Conservation (phyloP, 2,888 invertebrate species). For the Tenthredo distinguenda region DNA sequence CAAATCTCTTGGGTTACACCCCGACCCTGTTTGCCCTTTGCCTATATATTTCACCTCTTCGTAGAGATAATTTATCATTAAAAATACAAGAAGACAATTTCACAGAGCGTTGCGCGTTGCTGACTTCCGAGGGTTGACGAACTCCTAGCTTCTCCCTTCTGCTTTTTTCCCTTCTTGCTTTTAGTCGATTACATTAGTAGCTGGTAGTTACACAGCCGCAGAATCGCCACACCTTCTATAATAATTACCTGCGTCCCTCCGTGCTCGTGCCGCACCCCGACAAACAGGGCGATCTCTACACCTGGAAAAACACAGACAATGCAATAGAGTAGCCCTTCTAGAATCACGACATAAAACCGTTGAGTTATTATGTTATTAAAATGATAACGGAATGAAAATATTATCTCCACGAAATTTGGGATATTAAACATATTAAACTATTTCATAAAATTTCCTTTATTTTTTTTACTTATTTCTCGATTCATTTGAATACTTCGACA, state of each 20-base stretch:
- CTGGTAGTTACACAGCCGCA: slow-evolving; percentile 62
- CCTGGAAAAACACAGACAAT: background rate
- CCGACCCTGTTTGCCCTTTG: background rate
- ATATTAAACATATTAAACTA: background rate
- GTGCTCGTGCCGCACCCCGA: slow-evolving; percentile 32
- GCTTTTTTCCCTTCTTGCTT: slow-evolving; percentile 53
- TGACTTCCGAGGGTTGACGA: slow-evolving; percentile 56
- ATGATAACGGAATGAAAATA: background rate
- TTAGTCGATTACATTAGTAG: slow-evolving; percentile 63
- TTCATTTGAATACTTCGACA: too few species aligned
- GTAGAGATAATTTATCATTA: background rate
- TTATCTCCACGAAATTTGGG: too few species aligned
- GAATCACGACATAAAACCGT: slow-evolving; percentile 18
- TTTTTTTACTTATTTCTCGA: too few species aligned
- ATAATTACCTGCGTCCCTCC: slow-evolving; percentile 59
- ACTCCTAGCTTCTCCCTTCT: slow-evolving; percentile 51
- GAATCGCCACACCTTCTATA: slow-evolving; percentile 64
- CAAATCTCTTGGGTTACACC: background rate
- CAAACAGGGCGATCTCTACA: slow-evolving; percentile 21
- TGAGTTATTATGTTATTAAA: slow-evolving; percentile 5
- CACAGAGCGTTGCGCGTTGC: background rate
- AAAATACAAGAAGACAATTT: background rate
- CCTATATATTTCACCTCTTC: background rate
- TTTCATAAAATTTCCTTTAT: background rate
- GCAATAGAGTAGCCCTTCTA: background rate